These are phyloP conservation scores for Halisarca cf. caerulea DNA, from an alignment of 37 sponge, comb jelly and placozoan species.

Conservation along the genomic window DNA sequence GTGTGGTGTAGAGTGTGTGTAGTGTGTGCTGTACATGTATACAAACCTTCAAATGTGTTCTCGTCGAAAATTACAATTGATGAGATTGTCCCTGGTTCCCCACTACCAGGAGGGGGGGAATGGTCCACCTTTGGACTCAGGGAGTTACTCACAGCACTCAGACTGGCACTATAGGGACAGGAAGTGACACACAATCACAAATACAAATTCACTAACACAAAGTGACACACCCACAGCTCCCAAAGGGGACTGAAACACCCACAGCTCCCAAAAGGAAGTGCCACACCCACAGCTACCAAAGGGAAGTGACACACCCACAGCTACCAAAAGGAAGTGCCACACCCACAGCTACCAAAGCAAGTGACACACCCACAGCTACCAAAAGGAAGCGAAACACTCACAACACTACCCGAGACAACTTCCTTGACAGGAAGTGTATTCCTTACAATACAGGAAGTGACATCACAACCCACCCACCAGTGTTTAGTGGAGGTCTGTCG, in stretches of 20 bases:
- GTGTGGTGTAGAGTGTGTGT: too few species aligned
- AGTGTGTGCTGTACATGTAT: neutral
- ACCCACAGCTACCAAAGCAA: too few species aligned
- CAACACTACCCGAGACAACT: neutral
- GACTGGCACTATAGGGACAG: constrained; percentile 38
- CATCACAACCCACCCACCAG: too few species aligned
- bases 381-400: neutral
- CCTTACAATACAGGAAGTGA: too few species aligned
- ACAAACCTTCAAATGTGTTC: constrained; percentile 70
- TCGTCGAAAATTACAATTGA: constrained; percentile 70
- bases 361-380: too few species aligned
- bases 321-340: too few species aligned
- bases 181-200: constrained; percentile 6
- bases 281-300: too few species aligned
- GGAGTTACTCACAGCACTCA: constrained; percentile 14
- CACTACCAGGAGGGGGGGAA: neutral
- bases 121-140: neutral
- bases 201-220: neutral
- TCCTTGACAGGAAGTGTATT: neutral
- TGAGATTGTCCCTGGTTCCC: constrained; percentile 41
- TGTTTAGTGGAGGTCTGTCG: neutral
- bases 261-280: too few species aligned
- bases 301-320: too few species aligned
- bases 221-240: neutral
- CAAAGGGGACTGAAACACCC: too few species aligned